These are phyloP conservation scores for Trematocara macrostoma DNA, from an alignment of 2,113 vertebrate genomes.

Conservation along the genomic window DNA sequence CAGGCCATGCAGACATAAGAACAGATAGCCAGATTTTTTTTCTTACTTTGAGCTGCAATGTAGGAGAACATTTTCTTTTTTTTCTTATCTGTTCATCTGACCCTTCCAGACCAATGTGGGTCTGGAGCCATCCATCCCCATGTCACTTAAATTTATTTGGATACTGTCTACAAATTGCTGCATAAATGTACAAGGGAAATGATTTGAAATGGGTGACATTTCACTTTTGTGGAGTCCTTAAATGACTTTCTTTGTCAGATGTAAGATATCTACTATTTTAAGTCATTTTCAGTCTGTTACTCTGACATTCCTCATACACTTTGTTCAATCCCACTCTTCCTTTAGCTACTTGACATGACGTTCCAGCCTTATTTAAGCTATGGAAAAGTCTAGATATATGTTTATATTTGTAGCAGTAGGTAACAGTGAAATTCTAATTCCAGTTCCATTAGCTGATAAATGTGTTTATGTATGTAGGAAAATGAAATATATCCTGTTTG, in stretches of 20 bases:
- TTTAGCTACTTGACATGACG: background rate
- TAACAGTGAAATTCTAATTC: background rate
- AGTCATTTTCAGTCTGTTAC: background rate
- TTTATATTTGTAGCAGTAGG: background rate
- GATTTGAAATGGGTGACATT: background rate
- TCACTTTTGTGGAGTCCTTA: background rate
- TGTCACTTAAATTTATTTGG: background rate
- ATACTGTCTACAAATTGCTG: background rate
- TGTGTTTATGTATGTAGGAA: background rate
- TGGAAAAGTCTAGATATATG: background rate
- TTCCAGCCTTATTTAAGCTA: background rate
- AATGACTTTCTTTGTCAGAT: background rate
- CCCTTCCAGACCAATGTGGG: background rate
- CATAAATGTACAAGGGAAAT: background rate
- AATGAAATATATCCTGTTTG: background rate
- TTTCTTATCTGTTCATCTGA: background rate
- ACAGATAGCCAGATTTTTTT: background rate
- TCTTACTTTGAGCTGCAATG: background rate
- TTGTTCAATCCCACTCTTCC: background rate
- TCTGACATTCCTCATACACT: background rate
- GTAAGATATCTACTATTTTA: background rate
- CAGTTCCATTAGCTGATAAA: background rate
- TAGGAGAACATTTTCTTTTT: background rate
- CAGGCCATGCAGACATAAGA: background rate
- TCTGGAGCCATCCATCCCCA: background rate